These are phyloP conservation scores for Calameuta idolon DNA, from an alignment of 2,888 invertebrate species.

Conservation along the genomic window DNA sequence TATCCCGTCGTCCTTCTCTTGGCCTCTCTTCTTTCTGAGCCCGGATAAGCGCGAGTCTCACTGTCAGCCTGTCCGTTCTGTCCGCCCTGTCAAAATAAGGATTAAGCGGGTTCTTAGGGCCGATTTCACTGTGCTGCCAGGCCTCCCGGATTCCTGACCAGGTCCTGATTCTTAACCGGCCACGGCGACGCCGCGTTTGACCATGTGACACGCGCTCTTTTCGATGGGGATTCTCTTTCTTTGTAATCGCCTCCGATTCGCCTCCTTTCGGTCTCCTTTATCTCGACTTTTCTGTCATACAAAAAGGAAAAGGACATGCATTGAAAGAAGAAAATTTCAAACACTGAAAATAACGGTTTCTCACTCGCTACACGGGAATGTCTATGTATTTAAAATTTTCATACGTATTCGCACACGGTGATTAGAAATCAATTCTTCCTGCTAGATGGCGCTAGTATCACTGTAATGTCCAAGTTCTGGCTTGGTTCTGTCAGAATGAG, in stretches of 20 bases:
- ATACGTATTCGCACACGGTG: background rate
- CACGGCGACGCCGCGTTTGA: background rate
- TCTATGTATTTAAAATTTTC: background rate
- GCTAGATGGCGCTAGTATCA: background rate
- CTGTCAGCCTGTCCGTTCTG: slow-evolving; percentile 51
- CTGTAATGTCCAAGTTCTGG: background rate
- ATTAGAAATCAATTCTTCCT: background rate
- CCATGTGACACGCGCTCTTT: background rate
- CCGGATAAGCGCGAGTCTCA: slow-evolving; percentile 9
- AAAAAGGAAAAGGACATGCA: background rate
- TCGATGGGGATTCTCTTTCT: background rate
- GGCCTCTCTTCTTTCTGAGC: slow-evolving; percentile 7
- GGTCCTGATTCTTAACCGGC: background rate
- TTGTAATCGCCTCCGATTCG: background rate
- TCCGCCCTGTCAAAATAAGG: slow-evolving; percentile 58
- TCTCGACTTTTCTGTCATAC: background rate
- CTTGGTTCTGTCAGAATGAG: background rate
- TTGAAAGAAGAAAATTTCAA: background rate
- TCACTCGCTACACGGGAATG: too few relatives aligned
- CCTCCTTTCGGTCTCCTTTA: background rate
- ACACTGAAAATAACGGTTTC: background rate
- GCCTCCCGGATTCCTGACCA: background rate
- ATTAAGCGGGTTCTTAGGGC: slow-evolving; percentile 51
- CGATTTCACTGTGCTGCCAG: slow-evolving; percentile 17
- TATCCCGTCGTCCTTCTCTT: background rate